phyloP scores from a whole-genome alignment of 2,888 invertebrate species.

The Philereme vetulata region DNA sequence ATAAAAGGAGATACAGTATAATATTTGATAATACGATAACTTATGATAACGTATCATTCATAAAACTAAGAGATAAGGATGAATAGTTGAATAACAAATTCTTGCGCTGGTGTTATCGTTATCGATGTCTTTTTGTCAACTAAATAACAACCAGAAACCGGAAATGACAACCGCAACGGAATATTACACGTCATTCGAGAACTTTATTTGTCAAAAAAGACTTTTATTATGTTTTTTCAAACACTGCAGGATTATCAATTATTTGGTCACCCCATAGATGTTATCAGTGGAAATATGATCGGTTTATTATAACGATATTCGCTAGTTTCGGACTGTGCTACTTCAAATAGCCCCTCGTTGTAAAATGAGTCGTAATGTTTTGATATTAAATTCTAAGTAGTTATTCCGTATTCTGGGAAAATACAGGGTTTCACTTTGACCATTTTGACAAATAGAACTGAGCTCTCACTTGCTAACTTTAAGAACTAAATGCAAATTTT shows the following conservation, averaged over 20 bases:
- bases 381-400: not conserved
- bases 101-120: not conserved
- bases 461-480: not conserved
- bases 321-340: conserved; percentile 47
- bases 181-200: conserved; percentile 45
- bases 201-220: conserved; percentile 44
- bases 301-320: conserved; percentile 80
- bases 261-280: conserved; percentile 70
- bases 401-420: too few species aligned
- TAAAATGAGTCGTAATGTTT: conserved; percentile 1
- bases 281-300: conserved; percentile 73
- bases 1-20: too few species aligned
- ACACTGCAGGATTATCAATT: conserved; percentile 66
- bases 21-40: too few species aligned
- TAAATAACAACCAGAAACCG: conserved; percentile 9
- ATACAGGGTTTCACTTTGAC: too few species aligned
- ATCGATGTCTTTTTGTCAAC: too few species aligned
- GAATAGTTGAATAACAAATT: not conserved
- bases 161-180: conserved; percentile 34
- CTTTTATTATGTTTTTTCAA: conserved; percentile 54
- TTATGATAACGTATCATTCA: too few species aligned
- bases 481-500: not conserved
- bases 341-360: not conserved
- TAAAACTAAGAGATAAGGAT: too few species aligned
- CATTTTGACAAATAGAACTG: not conserved